A percentile compares a stretch with the other conserved stretches of the same genome.
These are phyloP conservation scores for Phasia obesa DNA, from an alignment of 2,888 invertebrate species.

Conservation along the genomic window DNA sequence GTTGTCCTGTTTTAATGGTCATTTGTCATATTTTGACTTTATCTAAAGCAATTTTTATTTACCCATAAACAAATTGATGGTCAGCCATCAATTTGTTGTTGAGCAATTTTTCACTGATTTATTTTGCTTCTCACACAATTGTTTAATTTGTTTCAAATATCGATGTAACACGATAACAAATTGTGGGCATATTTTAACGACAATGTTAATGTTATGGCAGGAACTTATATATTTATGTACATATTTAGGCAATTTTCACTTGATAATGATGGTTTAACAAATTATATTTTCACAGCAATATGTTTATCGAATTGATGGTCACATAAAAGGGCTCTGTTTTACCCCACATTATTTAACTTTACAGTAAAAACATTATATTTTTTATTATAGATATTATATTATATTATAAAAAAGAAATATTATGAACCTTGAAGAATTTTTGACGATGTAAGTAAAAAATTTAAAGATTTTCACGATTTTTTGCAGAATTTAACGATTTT, in stretches of 20 bases:
- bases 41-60: conserved; percentile 57
- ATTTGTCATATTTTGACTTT: conserved; percentile 69
- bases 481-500: too few species aligned
- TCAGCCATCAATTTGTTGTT: conserved; percentile 68
- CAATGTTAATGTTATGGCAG: conserved; percentile 3
- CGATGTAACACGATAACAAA: conserved; percentile 32
- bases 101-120: conserved; percentile 33
- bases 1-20: conserved; percentile 49
- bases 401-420: too few species aligned
- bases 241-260: conserved; percentile 30
- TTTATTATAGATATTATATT: too few species aligned
- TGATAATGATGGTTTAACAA: neutral
- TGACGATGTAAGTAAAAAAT: too few species aligned
- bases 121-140: conserved; percentile 19
- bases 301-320: too few species aligned
- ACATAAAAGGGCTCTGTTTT: too few species aligned
- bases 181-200: conserved; percentile 46
- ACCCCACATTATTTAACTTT: too few species aligned
- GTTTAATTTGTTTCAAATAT: conserved; percentile 37
- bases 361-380: too few species aligned
- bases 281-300: too few species aligned
- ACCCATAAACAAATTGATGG: conserved; percentile 72
- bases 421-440: too few species aligned
- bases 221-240: conserved; percentile 6
- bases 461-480: too few species aligned